These are phyloP conservation scores for Rallus crepitans DNA, from an alignment of 2,797 vertebrate species.

Conservation along the genomic window DNA sequence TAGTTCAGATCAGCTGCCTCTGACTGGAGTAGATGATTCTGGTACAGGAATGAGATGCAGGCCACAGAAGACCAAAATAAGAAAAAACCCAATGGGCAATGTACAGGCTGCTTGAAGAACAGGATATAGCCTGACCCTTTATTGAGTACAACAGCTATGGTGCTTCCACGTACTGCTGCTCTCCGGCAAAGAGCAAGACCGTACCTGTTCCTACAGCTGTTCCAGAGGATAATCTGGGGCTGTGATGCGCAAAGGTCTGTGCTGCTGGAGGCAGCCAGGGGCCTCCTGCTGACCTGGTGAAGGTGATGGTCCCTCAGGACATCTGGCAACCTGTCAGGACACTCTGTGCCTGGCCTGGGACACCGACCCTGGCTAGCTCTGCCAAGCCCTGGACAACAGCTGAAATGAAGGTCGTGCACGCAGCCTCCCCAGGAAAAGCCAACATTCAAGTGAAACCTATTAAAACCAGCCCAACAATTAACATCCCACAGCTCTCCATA, in stretches of 20 bases:
- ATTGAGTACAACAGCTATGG: background rate
- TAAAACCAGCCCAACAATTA: conserved; percentile 53
- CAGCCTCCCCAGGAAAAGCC: background rate
- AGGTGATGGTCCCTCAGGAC: fast-evolving
- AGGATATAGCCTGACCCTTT: background rate
- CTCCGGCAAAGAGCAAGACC: background rate
- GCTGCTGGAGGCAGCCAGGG: background rate
- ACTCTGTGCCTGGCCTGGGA: background rate
- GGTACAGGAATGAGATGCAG: background rate
- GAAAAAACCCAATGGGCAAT: background rate
- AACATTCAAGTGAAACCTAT: conserved; percentile 32
- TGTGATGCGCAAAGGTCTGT: background rate
- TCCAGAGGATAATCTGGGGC: background rate
- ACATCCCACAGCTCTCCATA: conserved; percentile 24
- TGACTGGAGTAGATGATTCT: background rate
- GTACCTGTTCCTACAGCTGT: background rate
- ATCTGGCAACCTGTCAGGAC: background rate
- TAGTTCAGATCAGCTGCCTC: conserved; percentile 30
- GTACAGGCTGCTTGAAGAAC: background rate
- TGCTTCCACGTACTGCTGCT: background rate
- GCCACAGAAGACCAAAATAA: background rate
- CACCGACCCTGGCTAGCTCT: fast-evolving
- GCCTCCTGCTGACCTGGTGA: background rate
- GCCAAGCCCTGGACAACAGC: fast-evolving
- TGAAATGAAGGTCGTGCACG: fast-evolving